A percentile compares a stretch with the other conserved stretches of the same genome.
Conservation (phyloP, 2,113 vertebrate species). For the Heloderma charlesbogerti region DNA sequence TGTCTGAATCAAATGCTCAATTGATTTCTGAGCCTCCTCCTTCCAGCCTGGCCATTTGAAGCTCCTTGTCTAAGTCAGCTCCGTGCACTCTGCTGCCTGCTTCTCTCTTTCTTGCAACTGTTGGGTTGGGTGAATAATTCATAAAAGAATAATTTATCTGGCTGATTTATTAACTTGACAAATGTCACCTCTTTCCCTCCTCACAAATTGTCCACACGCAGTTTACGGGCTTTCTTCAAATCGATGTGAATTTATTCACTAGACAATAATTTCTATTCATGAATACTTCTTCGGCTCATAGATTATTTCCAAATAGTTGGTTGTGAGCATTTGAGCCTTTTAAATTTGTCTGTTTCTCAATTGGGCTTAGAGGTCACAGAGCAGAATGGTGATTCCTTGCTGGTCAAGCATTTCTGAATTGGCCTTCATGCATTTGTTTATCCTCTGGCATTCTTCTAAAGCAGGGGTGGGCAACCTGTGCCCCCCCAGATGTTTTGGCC, state of each 20-base stretch:
- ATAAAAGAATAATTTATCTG: slow-evolving; percentile 50
- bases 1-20: background rate
- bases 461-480: no score
- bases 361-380: slow-evolving; percentile 25
- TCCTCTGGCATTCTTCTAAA: slow-evolving; percentile 36
- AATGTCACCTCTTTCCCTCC: slow-evolving; percentile 63
- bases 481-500: no score
- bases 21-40: background rate
- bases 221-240: slow-evolving; percentile 58
- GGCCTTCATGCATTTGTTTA: background rate
- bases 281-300: slow-evolving; percentile 31
- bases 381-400: slow-evolving; percentile 19
- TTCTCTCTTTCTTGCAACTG: slow-evolving; percentile 14
- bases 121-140: slow-evolving; percentile 40
- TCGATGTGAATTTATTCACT: slow-evolving; percentile 52
- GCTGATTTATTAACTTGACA: slow-evolving; percentile 59
- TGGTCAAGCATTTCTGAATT: slow-evolving; percentile 49
- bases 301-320: slow-evolving; percentile 61
- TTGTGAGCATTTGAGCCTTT: slow-evolving; percentile 48
- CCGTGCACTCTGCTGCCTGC: accelerated
- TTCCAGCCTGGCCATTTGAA: background rate
- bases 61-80: background rate
- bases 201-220: slow-evolving; percentile 51
- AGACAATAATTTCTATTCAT: slow-evolving; percentile 33
- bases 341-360: slow-evolving; percentile 43